These are phyloP conservation scores for Scalopus aquaticus DNA, from an alignment of 2,113 vertebrate genomes.

Conservation along the genomic window DNA sequence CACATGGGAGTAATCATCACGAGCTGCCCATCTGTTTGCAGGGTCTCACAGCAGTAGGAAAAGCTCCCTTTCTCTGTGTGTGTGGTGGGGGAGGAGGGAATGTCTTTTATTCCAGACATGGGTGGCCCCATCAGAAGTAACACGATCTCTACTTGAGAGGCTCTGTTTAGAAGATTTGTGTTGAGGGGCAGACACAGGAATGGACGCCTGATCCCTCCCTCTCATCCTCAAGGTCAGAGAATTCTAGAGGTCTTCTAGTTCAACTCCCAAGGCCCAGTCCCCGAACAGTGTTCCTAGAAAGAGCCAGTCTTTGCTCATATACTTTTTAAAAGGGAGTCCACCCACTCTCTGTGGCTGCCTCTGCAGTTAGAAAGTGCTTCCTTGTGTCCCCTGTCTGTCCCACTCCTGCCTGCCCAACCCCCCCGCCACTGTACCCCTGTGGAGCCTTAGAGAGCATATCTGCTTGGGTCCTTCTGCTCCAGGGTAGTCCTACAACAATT, in stretches of 20 bases:
- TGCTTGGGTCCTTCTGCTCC: neutral
- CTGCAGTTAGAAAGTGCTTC: neutral
- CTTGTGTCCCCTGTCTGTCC: neutral
- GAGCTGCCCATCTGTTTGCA: neutral
- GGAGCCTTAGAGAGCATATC: neutral
- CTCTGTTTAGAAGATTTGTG: neutral
- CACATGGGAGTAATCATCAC: neutral
- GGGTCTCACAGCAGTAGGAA: neutral
- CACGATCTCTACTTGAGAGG: neutral
- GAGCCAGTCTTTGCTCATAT: neutral
- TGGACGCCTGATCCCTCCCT: neutral
- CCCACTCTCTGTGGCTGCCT: neutral
- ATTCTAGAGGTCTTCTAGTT: neutral
- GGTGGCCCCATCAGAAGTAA: neutral
- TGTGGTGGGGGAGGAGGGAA: neutral
- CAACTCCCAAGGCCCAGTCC: neutral
- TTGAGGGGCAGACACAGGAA: neutral
- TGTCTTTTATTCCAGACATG: neutral
- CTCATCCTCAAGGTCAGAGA: conserved; percentile 11
- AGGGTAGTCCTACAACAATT: neutral
- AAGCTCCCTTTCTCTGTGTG: neutral
- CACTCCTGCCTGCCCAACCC: neutral
- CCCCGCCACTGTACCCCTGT: neutral
- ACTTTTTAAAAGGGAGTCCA: neutral
- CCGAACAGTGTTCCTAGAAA: neutral